Percentiles rank a stretch among this genome's conserved stretches.
Conservation (phyloP, 2,797 vertebrate genomes). For the Helostoma temminkii region DNA sequence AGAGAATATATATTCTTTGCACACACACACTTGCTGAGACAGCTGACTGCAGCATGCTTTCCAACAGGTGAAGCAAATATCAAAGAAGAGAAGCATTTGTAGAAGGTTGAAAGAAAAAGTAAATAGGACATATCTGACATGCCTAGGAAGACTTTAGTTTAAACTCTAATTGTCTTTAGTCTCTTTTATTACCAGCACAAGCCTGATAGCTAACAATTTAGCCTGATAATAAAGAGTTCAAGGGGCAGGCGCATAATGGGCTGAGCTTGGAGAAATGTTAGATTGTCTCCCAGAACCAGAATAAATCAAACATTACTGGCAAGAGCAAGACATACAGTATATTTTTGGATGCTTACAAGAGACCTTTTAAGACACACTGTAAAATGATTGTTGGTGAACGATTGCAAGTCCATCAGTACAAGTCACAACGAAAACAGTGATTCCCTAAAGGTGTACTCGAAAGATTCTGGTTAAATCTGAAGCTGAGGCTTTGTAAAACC, state of each 20-base stretch:
- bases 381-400: background rate
- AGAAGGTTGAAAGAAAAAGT: conserved; percentile 22
- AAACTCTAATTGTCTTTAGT: conserved; percentile 16
- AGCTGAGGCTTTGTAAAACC: conserved; percentile 11
- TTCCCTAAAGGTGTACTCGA: conserved; percentile 2
- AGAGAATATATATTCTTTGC: conserved; percentile 1
- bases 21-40: conserved; percentile 20
- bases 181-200: background rate
- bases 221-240: conserved; percentile 19
- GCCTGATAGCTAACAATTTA: conserved; percentile 7
- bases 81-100: conserved; percentile 25
- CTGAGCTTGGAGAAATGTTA: too few species aligned
- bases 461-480: conserved; percentile 11
- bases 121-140: conserved; percentile 18
- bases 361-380: background rate
- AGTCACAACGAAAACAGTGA: background rate
- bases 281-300: too few species aligned
- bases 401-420: background rate
- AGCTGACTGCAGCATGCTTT: conserved; percentile 12
- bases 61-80: conserved; percentile 33
- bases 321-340: too few species aligned
- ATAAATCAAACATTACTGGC: too few species aligned
- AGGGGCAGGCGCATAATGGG: conserved; percentile 1
- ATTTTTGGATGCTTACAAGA: too few species aligned
- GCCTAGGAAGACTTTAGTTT: conserved; percentile 16